Conservation (phyloP, 2,113 vertebrate genomes). For the Anoplopoma fimbria region DNA sequence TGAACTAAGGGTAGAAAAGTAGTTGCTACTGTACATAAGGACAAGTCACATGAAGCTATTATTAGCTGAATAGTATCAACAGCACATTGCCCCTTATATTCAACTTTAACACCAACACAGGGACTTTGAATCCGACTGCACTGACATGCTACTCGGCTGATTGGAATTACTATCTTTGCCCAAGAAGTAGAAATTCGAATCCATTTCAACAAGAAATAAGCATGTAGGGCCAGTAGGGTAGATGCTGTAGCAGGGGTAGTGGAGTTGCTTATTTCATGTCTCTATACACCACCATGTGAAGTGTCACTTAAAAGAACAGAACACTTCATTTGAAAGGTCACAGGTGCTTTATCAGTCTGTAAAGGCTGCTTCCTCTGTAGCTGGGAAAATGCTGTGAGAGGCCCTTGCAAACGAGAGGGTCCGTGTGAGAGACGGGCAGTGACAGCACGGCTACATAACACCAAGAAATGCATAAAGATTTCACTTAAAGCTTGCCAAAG, state of each 20-base stretch:
- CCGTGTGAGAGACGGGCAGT: conserved; percentile 53
- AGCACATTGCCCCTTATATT: not conserved
- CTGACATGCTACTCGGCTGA: not conserved
- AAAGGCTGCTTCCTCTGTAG: conserved; percentile 25
- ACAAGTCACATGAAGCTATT: conserved; percentile 30
- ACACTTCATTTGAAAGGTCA: conserved; percentile 73
- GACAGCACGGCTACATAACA: conserved; percentile 53
- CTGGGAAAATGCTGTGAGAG: conserved; percentile 48
- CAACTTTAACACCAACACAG: conserved; percentile 11
- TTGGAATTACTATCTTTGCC: conserved; percentile 32
- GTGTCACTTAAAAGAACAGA: conserved; percentile 63
- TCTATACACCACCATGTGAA: not conserved
- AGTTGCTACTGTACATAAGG: not conserved
- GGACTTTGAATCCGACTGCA: not conserved
- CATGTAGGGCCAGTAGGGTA: conserved; percentile 4
- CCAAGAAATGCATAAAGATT: conserved; percentile 74
- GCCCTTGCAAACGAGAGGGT: conserved; percentile 46
- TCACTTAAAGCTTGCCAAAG: conserved; percentile 70
- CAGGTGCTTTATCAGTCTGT: conserved; percentile 56
- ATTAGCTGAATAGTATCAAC: conserved; percentile 18
- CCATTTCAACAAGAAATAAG: conserved; percentile 43
- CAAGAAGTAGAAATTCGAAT: conserved; percentile 28
- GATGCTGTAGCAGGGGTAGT: conserved; percentile 28
- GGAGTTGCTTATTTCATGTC: conserved; percentile 35
- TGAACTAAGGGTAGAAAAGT: not conserved